Evolutionary conservation across 2,797 vertebrate species (phyloP).

Genomic region (Danio jaintianensis): DNA sequence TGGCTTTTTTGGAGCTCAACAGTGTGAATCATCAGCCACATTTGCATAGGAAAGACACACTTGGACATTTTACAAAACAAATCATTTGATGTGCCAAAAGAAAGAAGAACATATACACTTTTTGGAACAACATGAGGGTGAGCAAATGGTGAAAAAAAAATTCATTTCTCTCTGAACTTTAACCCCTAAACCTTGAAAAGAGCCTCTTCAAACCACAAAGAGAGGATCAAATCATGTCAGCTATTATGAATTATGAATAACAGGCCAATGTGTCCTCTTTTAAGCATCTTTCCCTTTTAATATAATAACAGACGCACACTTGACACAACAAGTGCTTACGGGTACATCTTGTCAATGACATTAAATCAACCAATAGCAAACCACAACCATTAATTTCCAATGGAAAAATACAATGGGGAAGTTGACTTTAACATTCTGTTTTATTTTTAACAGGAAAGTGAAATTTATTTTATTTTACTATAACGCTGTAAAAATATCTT

Average conservation of each 20-base stretch:
- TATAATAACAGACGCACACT: not conserved
- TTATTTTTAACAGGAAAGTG: too few species aligned
- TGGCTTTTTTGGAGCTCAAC: not conserved
- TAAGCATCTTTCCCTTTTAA: not conserved
- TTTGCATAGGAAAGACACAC: constrained; percentile 5
- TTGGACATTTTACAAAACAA: not conserved
- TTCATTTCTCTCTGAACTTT: not conserved
- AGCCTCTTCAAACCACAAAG: not conserved
- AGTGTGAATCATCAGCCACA: not conserved
- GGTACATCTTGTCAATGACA: too few species aligned
- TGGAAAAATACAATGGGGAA: too few species aligned
- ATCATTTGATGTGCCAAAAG: not conserved
- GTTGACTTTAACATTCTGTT: too few species aligned
- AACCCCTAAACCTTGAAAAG: not conserved
- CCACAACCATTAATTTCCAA: too few species aligned
- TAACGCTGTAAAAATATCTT: too few species aligned
- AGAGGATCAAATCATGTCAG: not conserved
- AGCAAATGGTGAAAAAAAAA: not conserved
- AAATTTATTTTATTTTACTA: too few species aligned
- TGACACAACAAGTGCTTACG: not conserved
- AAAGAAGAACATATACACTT: not conserved
- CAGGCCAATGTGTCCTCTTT: not conserved
- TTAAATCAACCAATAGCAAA: too few species aligned
- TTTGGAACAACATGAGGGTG: not conserved
- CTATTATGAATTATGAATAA: not conserved